Evolutionary conservation across 2,797 vertebrate genomes (phyloP).

Genomic region (Sphaeramia orbicularis): DNA sequence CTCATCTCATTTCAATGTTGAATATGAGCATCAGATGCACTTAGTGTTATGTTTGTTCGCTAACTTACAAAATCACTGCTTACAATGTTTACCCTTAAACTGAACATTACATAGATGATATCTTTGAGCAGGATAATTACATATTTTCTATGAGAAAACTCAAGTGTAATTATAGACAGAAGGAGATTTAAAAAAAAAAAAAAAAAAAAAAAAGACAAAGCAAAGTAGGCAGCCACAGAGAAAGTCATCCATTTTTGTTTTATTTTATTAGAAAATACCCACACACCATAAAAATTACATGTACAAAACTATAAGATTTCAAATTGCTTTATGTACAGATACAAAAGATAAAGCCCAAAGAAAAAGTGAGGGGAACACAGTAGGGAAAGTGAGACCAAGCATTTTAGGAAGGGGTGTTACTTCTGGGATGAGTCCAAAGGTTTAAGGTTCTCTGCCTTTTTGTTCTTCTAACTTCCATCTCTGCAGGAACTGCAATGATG

Average conservation of each 20-base stretch:
- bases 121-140: conserved; percentile 14
- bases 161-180: background rate
- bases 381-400: conserved; percentile 48
- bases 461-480: conserved; percentile 28
- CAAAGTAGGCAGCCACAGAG: conserved; percentile 32
- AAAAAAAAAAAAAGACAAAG: conserved; percentile 10
- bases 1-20: conserved; percentile 1
- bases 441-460: conserved; percentile 53
- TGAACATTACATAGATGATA: background rate
- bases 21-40: background rate
- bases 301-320: conserved; percentile 92
- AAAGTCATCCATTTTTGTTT: conserved; percentile 72
- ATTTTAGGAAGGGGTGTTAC: conserved; percentile 10
- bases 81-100: conserved; percentile 6
- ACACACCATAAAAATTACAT: conserved; percentile 92
- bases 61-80: conserved; percentile 6
- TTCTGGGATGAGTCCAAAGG: conserved; percentile 43
- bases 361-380: conserved; percentile 71
- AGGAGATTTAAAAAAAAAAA: background rate
- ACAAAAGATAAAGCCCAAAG: conserved; percentile 85
- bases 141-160: background rate
- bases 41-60: too few relatives aligned
- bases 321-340: conserved; percentile 89
- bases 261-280: conserved; percentile 84
- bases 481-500: conserved; percentile 32